A percentile compares a stretch with the other conserved stretches of the same genome.
Conservation (phyloP, 1,140 invertebrate genomes). For the Magallana angulata region DNA sequence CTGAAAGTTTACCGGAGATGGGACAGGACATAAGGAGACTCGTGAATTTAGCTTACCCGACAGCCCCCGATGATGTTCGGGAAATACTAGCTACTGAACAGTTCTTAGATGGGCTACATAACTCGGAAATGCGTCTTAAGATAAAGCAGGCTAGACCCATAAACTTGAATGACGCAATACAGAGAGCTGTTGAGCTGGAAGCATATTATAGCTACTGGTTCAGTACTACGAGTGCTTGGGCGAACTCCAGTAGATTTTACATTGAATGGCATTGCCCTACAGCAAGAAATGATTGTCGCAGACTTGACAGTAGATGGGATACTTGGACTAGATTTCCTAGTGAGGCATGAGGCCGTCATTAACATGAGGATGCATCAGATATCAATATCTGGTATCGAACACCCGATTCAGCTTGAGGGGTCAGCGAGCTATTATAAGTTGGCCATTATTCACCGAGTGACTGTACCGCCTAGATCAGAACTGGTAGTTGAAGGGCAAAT, state of each 20-base stretch:
- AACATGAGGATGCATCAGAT: constrained; percentile 9
- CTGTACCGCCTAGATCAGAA: neutral
- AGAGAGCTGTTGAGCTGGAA: constrained; percentile 41
- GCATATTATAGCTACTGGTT: neutral
- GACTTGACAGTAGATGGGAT: constrained; percentile 45
- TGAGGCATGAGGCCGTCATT: neutral
- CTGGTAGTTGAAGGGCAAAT: too few relatives aligned
- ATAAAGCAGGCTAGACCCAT: constrained; percentile 30
- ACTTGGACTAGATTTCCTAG: constrained; percentile 43
- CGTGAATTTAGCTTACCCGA: constrained; percentile 46
- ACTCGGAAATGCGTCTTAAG: constrained; percentile 44
- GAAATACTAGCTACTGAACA: constrained; percentile 46
- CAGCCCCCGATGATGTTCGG: neutral
- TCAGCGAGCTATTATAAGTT: constrained; percentile 24
- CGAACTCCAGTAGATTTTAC: neutral
- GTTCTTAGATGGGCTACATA: constrained; percentile 49
- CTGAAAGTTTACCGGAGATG: constrained; percentile 50
- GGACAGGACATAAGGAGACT: constrained; percentile 48
- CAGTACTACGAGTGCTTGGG: neutral
- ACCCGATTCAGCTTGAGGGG: constrained; percentile 28
- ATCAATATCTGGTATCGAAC: neutral
- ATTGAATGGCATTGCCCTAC: neutral
- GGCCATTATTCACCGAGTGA: neutral
- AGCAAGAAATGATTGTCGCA: constrained; percentile 8
- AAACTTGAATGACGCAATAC: neutral